phyloP scores from a whole-genome alignment of 2,113 vertebrate species.

The Pithys albifrons region DNA sequence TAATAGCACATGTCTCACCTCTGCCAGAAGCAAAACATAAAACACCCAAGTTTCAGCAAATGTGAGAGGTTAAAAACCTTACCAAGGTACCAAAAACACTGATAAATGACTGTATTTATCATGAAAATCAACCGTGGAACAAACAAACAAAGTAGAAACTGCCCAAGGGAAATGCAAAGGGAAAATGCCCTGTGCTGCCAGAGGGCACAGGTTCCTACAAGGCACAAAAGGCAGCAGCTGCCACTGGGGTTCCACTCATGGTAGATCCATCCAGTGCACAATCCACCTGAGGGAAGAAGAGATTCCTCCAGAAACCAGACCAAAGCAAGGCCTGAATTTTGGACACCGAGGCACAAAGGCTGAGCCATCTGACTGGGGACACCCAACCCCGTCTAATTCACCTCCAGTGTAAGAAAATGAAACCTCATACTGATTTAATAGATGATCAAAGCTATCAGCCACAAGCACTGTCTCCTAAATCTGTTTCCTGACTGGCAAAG shows the following conservation, averaged over 20 bases:
- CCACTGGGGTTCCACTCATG: background rate
- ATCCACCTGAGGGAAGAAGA: background rate
- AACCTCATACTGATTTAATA: background rate
- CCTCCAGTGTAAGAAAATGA: background rate
- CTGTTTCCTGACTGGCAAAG: background rate
- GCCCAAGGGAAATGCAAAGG: background rate
- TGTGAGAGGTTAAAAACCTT: background rate
- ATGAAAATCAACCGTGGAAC: slow-evolving; percentile 14
- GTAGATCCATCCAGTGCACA: background rate
- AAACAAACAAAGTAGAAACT: background rate
- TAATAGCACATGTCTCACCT: background rate
- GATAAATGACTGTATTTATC: background rate
- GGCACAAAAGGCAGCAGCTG: background rate
- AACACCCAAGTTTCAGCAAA: background rate
- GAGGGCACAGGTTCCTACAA: background rate
- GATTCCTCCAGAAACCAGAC: background rate
- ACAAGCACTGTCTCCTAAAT: background rate
- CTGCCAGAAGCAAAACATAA: background rate
- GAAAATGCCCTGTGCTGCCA: background rate
- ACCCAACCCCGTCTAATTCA: background rate
- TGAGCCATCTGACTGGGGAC: background rate
- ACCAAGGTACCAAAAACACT: background rate
- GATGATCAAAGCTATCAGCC: background rate
- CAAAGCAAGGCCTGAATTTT: background rate
- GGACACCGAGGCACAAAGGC: background rate